Base-by-base conservation (phyloP, 2,797 vertebrate species). In the Gallirallus australis region DNA sequence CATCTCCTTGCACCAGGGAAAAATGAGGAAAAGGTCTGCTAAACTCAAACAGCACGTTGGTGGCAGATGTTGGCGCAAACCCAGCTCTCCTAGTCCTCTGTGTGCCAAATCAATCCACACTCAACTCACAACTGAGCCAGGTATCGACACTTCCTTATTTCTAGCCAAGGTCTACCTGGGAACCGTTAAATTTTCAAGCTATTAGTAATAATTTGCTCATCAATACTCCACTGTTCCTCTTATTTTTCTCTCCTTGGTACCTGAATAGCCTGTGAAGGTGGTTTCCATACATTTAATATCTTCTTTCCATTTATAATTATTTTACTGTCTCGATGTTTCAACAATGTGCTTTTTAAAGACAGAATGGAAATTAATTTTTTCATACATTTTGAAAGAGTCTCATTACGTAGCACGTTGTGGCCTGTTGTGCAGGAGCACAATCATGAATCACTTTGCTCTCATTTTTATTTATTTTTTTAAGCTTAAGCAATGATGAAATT, bases 361-460 rank as follows among this genome's bases (percentile, higher is more conserved):
- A 81, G 68, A 92, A 92, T 72, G 45, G 79, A 82, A 95, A 88
- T 90, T 83, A 83, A 39, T 91, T 77, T 90, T 85, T 94, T 70
- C 0, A 2, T 80, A 84, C 28, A 15, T 86, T 47, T 83, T 53
- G 84, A 91, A 93, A 85, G 76, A 92, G 56, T 35, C 42, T 94
- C 95, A 96, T 97, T 86, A 69, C 7, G 3, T 54, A 80, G 77
- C 87, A 90, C 19, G 7, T 48, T 48, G 54, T 75, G 76, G 68
- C 59, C 77, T 94, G 47, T 85, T 76, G 64, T 66, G 53, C 13
- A 1, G 35, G 18, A 63, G 24, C 33, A 80, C 53, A 91, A 86
- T 82, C 21, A 66, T 19, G 52, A 88, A 92, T 71, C 27, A 66
- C 33, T 76, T 72, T 45, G 23, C 31, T 72, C 63, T 63, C 37